A percentile compares a stretch with the other conserved stretches of the same genome.
Conservation (phyloP, 2,113 vertebrate genomes). For the Atrichornis clamosus region DNA sequence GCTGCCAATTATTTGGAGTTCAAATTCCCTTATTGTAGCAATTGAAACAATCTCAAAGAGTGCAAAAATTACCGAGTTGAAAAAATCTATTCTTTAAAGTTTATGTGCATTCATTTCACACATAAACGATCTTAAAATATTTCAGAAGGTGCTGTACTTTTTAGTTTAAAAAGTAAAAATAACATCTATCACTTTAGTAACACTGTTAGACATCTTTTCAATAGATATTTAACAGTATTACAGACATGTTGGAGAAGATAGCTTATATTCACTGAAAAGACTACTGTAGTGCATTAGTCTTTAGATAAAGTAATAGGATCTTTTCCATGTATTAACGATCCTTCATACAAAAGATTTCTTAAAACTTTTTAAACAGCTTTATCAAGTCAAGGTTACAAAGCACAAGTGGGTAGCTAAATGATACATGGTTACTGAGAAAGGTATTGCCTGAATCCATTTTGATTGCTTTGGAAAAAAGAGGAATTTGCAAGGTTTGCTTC, state of each 20-base stretch:
- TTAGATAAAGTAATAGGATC: slow-evolving; percentile 44
- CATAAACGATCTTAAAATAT: slow-evolving; percentile 53
- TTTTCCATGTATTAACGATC: slow-evolving; percentile 36
- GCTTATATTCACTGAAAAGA: slow-evolving; percentile 53
- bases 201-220: slow-evolving; percentile 50
- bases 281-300: slow-evolving; percentile 39
- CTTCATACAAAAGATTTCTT: slow-evolving; percentile 41
- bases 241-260: slow-evolving; percentile 20
- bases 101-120: slow-evolving; percentile 59
- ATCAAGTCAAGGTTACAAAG: slow-evolving; percentile 37
- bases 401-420: slow-evolving; percentile 30
- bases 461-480: slow-evolving; percentile 16
- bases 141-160: slow-evolving; percentile 43
- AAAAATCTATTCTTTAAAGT: slow-evolving; percentile 62
- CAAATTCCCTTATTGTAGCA: slow-evolving; percentile 64
- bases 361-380: slow-evolving; percentile 28
- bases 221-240: slow-evolving; percentile 55
- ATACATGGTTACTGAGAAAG: slow-evolving; percentile 1
- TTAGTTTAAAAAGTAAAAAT: slow-evolving; percentile 64
- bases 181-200: slow-evolving; percentile 44
- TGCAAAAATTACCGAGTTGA: slow-evolving; percentile 63
- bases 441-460: slow-evolving; percentile 2
- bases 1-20: slow-evolving; percentile 72
- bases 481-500: slow-evolving; percentile 14
- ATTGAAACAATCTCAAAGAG: slow-evolving; percentile 68